phyloP scores from a whole-genome alignment of 1,140 invertebrate species.

The Cepaea nemoralis region DNA sequence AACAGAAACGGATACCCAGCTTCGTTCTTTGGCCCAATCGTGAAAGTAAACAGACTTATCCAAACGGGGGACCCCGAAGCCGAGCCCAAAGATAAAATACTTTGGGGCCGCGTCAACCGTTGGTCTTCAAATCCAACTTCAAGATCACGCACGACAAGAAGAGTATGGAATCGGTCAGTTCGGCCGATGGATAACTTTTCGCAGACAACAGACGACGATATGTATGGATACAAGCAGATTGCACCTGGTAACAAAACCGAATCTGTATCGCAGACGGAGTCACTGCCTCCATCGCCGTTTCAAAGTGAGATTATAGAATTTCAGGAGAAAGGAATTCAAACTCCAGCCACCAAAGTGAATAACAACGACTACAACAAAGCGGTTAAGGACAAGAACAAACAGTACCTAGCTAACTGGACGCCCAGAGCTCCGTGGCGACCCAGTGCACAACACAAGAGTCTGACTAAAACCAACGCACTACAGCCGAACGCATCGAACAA shows the following conservation, averaged over 20 bases:
- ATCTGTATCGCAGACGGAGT: background rate
- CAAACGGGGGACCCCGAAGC: background rate
- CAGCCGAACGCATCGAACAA: too few species aligned
- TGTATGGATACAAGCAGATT: background rate
- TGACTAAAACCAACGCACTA: background rate
- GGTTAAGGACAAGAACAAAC: background rate
- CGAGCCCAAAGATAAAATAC: background rate
- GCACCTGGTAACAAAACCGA: background rate
- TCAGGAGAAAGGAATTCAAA: slow-evolving; percentile 49
- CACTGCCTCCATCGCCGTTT: background rate
- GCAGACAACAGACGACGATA: background rate
- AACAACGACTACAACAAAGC: slow-evolving; percentile 12
- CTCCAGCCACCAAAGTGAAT: slow-evolving; percentile 4
- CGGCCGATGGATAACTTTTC: background rate
- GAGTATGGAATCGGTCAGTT: background rate
- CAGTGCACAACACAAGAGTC: background rate
- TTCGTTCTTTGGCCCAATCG: background rate
- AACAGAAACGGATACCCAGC: background rate
- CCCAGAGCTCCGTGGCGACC: background rate
- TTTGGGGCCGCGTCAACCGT: background rate
- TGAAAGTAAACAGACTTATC: background rate
- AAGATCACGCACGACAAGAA: background rate
- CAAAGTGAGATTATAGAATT: background rate
- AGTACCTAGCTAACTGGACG: background rate
- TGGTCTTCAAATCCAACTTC: background rate